Evolutionary conservation across 92 coral and sea anemone species (phyloP), one percentile per base, ranked within the genome.

Genomic region (Phenganax marumi): DNA sequence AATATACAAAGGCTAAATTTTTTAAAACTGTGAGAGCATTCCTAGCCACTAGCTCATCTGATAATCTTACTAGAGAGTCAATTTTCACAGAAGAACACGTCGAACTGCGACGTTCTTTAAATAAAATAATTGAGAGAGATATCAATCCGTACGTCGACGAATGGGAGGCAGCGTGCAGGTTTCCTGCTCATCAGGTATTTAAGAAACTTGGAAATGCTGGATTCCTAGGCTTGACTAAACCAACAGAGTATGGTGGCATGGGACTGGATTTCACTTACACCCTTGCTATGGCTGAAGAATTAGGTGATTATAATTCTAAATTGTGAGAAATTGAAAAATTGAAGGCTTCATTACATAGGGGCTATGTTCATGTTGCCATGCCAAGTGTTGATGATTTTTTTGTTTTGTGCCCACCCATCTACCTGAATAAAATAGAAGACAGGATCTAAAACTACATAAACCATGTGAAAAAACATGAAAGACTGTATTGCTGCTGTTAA

Each of bases 61-160:
- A 92, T 76, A 87, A 91, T 50, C 71, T 91, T 63, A 64, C 88
- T 16, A 89, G 88, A 6, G 99, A 96, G 77, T 81, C 97, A 14
- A 91, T 96, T 26, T 96, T 91, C 74, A 89, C 89, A 12, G 91
- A 87, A 9, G 97, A 96, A 58, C 99, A 96, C 63, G 92, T 85
- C 26, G 92, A 96, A 80, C 88, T 96, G 13, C 85, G 99, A 75
- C 85, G 90, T 57, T 80, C 93, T 24, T 89, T 96, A 46, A 89
- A 89, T 83, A 96, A 91, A 76, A 78, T 96, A 26, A 92, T 96
- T 81, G 96, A 96, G 76, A 92, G 85, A 73, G 99, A 96, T 71
- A 96, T 96, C 60, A 96, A 96, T 79, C 99, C 99, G 33, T 96
- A 86, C 62, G 97, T 96, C 21, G 98, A 95, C 83, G 98, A 92